Base-by-base conservation (phyloP, 2,797 vertebrate species). In the Perodicticus potto region DNA sequence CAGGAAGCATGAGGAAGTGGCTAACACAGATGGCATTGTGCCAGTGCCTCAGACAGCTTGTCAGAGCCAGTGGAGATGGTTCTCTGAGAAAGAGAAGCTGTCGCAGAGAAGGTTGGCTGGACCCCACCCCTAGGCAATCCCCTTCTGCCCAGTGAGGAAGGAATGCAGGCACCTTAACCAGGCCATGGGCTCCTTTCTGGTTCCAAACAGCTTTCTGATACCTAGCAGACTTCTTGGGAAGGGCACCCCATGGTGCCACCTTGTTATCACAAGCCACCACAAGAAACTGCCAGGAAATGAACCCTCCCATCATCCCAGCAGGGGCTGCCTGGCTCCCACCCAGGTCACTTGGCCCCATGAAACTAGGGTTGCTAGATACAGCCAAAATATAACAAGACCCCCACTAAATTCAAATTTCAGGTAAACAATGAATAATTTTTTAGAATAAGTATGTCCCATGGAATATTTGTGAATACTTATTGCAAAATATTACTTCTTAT, bases 401-500 rank as follows among this genome's bases (percentile, higher is more conserved):
- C 37, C 32, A 19, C 25, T 83, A 74, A 76, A 89, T 70, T 72
- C 10, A 25, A 53, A 86, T 43, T 91, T 90, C 63, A 94, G 37
- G 40, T 80, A 55, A 93, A 83, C 49, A 67, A 63, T 74, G 32
- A 65, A 34, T 63, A 53, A 55, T 17, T 94, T 87, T 74, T 69
- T 34, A 91, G 43, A 25, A 19, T n/a, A 72, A 45, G 29, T 57
- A 49, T 5, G 11, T 73, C 65, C 27, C 25, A 25, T 69, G 32
- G 0, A 53, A 29, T 86, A 88, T 82, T 37, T 94, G 34, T 25
- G 7, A 91, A 82, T 63, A 87, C 3, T 77, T 91, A 59, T 61
- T 45, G 70, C 65, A 22, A 94, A 95, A 90, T 93, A 69, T 43
- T 59, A 63, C 45, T 84, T 78, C 23, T 69, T 91, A 69, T 49